Percentiles rank a stretch among this genome's conserved stretches.
phyloP scores from a whole-genome alignment of 1,140 invertebrate species.

The Apis dorsata region DNA sequence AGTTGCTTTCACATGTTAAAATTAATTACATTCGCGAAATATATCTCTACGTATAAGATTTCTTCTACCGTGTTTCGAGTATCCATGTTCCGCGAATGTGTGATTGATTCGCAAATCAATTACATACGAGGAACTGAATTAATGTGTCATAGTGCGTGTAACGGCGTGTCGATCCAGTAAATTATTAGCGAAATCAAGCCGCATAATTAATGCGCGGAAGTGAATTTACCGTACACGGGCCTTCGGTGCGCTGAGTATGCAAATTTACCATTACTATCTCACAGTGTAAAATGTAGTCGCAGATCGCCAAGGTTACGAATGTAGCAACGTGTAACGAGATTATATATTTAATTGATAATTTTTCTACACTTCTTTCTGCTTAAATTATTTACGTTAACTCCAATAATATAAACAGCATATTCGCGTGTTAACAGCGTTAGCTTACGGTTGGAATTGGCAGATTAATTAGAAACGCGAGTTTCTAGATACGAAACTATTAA shows the following conservation, averaged over 20 bases:
- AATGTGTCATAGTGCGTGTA: slow-evolving; percentile 5
- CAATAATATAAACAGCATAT: too few relatives aligned
- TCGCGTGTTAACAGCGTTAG: not conserved
- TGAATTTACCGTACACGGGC: slow-evolving; percentile 30
- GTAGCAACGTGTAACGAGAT: not conserved
- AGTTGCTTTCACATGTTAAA: not conserved
- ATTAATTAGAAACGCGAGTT: not conserved
- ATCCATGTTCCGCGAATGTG: not conserved
- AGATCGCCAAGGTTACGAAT: slow-evolving; percentile 34
- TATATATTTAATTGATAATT: slow-evolving; percentile 31
- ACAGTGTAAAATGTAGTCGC: not conserved
- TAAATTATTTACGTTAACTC: too few relatives aligned
- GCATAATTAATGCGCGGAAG: slow-evolving; percentile 39
- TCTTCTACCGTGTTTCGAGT: not conserved
- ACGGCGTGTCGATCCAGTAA: slow-evolving; percentile 10
- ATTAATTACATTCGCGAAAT: not conserved
- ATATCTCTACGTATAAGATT: too few relatives aligned
- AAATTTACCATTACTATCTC: slow-evolving; percentile 35
- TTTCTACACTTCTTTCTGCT: too few relatives aligned
- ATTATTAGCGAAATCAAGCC: slow-evolving; percentile 44
- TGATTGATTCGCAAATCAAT: slow-evolving; percentile 11
- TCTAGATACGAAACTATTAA: not conserved
- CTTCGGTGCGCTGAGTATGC: slow-evolving; percentile 36
- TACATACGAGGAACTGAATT: slow-evolving; percentile 9
- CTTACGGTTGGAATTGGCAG: not conserved